Percentiles rank a stretch among this genome's conserved stretches.
phyloP scores from a whole-genome alignment of 2,797 vertebrate species.

The Eptatretus atami region DNA sequence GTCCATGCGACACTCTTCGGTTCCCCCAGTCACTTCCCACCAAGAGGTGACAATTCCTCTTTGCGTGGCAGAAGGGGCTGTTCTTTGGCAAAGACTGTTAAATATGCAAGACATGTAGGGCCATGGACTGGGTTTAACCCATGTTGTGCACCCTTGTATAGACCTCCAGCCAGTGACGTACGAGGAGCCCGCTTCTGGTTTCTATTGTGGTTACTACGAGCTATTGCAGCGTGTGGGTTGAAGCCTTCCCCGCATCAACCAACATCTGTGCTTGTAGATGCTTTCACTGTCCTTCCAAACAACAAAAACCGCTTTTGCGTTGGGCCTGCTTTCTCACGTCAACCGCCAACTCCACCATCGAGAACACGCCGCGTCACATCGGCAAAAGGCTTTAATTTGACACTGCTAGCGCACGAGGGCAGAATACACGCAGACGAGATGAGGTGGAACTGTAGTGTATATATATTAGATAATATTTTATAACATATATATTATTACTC shows the following conservation, averaged over 20 bases:
- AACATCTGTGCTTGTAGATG: conserved; percentile 67
- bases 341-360: conserved; percentile 83
- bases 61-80: no score
- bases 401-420: neutral
- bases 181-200: conserved; percentile 84
- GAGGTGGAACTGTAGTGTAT: conserved; percentile 6
- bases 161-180: conserved; percentile 86
- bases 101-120: no score
- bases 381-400: conserved; percentile 61
- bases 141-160: conserved; percentile 17
- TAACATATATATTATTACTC: no score
- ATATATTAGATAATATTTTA: no score
- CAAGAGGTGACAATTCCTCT: neutral
- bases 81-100: no score
- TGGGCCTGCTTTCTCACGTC: conserved; percentile 68
- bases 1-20: conserved; percentile 87
- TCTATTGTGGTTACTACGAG: conserved; percentile 87
- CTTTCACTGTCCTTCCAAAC: conserved; percentile 82
- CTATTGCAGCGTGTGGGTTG: conserved; percentile 65
- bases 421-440: neutral
- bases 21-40: conserved; percentile 30
- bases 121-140: conserved; percentile 1
- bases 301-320: conserved; percentile 89
- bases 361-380: conserved; percentile 75
- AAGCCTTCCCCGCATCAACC: conserved; percentile 79